Base-by-base conservation (phyloP, 2,113 vertebrate genomes). In the Neodontobutis hainanensis region DNA sequence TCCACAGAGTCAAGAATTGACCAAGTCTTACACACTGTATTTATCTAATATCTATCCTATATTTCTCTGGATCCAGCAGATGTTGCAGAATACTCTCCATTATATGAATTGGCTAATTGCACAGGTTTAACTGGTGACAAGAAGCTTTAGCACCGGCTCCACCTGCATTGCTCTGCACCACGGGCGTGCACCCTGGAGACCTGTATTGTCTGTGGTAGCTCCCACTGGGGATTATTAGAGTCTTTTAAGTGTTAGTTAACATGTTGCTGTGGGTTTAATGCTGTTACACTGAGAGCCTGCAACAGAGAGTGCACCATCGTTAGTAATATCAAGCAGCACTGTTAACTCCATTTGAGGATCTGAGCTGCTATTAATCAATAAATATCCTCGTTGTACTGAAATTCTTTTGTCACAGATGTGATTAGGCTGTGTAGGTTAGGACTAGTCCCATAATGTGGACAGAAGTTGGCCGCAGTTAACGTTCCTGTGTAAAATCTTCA, bases 171-270 rank as follows among this genome's bases (percentile, higher is more conserved):
- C 15, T 16, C 48, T 40, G 46, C 64, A 76, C 45, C 45, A 38
- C 52, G 36, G 61, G 68, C 57, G 3, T 15, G 65, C 16, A 19
- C 70, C 83, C 76, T 11, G 52, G 42, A 66, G 73, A 49, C 52
- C 52, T 15, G 44, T 53, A 59, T 55, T 60, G 67, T 67, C 70
- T 58, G 49, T 35, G 51, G 51, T 61, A 75, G 82, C 70, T 79
- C 83, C 67, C 70, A 46, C 67, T 15, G 43, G 58, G 36, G 65
- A 52, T 83, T 72, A 73, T 53, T 64, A 63, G 70, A 73, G 1
- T 27, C 19, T 27, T 27, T 27, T 27, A 75, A 72, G 64, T 61
- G 73, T 80, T 75, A 61, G 65, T 80, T 76, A 74, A 82, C 71
- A 67, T 64, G 71, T 69, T 78, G 78, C 73, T 42, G 11, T 59